Base-by-base conservation (phyloP, 1,140 invertebrate genomes). In the Bombus sylvicola region DNA sequence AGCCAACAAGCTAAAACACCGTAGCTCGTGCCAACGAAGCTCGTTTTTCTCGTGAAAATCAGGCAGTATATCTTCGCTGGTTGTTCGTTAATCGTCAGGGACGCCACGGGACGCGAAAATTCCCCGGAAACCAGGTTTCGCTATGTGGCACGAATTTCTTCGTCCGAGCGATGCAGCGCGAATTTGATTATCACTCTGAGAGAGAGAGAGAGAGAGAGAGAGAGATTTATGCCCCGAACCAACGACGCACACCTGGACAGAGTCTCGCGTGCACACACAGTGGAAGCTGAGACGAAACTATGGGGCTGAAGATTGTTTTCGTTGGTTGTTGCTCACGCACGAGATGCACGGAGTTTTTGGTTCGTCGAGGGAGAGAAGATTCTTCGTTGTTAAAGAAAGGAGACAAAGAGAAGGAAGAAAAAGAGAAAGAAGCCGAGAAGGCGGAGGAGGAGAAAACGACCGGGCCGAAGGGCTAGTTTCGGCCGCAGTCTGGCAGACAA, bases 401-500 rank as follows among this genome's bases (percentile, higher is more conserved):
- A 34, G 62, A 79, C 41, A n/a, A 79, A 68, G 31, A 43, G 8
- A 15, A 43, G 13, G n/a, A 31, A 66, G 47, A 57, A 72, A 28
- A 25, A 43, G n/a, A 79, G 15, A 22, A 68, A 28, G 43, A 80
- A 10, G 13, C 1, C 59, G 28, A 64, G 25, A 28, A 62, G 68
- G 43, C 37, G 6, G 78, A n/a, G 72, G 41, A 78, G 53, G 25
- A 84, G 74, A 43, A 64, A 53, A 64, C 28, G 41, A 53, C 53
- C 13, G 37, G 59, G 59, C 59, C 73, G 81, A 76, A 72, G 83
- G 88, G 89, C 91, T 93, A 92, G 91, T 92, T 93, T 93, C 91
- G 91, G 89, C 91, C 87, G 88, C 88, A 90, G 92, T 93, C 92
- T 93, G 93, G 88, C 92, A 94, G 93, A 93, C 94, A 94, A 90